Evolutionary conservation across 1,140 invertebrate genomes (phyloP).

Genomic region (Zaprionus taronus): DNA sequence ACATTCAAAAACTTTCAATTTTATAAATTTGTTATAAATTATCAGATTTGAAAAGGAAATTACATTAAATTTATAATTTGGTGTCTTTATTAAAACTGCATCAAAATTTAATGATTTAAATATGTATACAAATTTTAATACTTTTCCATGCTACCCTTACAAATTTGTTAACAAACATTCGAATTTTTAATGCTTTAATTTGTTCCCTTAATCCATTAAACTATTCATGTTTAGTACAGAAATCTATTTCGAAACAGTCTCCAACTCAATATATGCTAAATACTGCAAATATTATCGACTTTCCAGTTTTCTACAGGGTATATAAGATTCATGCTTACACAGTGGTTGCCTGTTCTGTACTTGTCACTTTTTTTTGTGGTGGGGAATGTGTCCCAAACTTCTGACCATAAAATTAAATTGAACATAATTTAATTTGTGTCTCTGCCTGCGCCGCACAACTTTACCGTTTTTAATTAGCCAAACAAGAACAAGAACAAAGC

Average conservation of each 20-base stretch:
- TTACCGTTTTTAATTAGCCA: conserved; percentile 53
- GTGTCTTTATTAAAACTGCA: background rate
- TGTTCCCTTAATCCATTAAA: too few species aligned
- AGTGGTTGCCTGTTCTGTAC: background rate
- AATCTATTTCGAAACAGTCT: background rate
- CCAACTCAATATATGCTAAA: accelerated
- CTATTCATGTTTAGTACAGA: background rate
- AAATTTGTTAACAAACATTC: background rate
- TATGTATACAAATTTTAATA: background rate
- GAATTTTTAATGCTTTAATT: background rate
- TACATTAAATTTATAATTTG: background rate
- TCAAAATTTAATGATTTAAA: background rate
- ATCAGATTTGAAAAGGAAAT: background rate
- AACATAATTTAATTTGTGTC: conserved; percentile 57
- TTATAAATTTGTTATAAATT: background rate
- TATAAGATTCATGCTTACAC: background rate
- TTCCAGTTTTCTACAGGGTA: background rate
- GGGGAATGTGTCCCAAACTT: conserved; percentile 17
- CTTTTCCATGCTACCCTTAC: background rate
- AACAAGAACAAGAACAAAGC: conserved; percentile 23
- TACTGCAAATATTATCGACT: background rate
- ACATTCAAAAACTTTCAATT: too few species aligned
- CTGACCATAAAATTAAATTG: conserved; percentile 52
- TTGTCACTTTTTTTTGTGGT: background rate
- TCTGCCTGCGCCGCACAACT: conserved; percentile 37